Evolutionary conservation across 2,888 invertebrate species (phyloP), one percentile per base, ranked within the genome.

Genomic region (Dasypolia templi): DNA sequence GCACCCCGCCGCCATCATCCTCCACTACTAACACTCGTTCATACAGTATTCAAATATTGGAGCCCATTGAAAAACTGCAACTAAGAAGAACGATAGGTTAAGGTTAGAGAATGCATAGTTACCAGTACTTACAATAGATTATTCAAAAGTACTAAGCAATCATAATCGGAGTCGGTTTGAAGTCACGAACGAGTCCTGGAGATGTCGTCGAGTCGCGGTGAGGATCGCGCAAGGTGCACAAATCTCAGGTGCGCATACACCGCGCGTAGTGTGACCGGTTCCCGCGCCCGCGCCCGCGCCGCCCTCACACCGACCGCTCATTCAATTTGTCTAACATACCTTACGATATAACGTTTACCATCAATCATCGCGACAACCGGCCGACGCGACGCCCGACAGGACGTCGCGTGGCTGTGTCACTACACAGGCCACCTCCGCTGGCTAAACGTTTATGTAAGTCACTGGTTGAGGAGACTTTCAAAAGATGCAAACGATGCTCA

Each of bases 301-400:
- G 12, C 51, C 35, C 67, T 46, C 29, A 39, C 64, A 22, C 84
- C 83, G 86, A 79, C 88, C 87, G 86, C 88, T 91, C 92, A 88
- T 90, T 91, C 92, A 91, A 91, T 92, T 91, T 91, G 93, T 92
- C 91, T 87, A 86, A 89, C 88, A 89, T 82, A 68, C 71, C 71
- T 63, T 58, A 49, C 72, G 84, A 82, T 86, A 87, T 68, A 55
- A 56, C 85, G 87, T 85, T 70, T 74, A 87, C 86, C 90, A 83
- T 87, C 89, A 86, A 89, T 87, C 89, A 87, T 78, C 32, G 63
- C 72, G 61, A 63, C 49, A 63, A 32, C 26, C 42, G 17, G 12
- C 22, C n/a, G 7, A 35, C 5, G 63, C 5, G 63, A 29, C n/a
- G 61, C 11, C 19, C 9, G n/a, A 1, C 29, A n/a, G 39, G 19